Evolutionary conservation across 37 sponge, comb jelly and placozoan species (phyloP), one percentile per base, ranked within the genome.

Genomic region (Hexactinellida sp.): DNA sequence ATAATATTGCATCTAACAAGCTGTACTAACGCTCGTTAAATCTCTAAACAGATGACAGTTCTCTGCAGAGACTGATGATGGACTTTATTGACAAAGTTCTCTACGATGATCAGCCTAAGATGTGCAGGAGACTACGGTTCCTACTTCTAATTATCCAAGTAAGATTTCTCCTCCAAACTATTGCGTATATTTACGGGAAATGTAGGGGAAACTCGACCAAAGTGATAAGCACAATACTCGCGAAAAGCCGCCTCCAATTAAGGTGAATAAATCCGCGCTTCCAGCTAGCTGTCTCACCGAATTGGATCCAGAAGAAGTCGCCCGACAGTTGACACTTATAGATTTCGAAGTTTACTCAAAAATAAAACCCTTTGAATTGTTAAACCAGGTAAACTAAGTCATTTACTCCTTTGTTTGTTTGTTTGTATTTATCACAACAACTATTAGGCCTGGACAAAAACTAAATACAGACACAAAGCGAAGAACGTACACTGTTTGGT

Each of bases 261-360:
- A 91, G 83, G 92, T 92, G 55, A 28, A 54, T 7, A 24, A 24
- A 37, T 3, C 54, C 21, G 24, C 32, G 13, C 84, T 84, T 84
- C 24, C 37, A 23, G 37, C 38, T 5, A 85, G 41, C 54, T 47
- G 87, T 10, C 84, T 96, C 24, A 94, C 93, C 91, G 97, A 94
- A 83, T 92, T 94, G 87, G 93, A 94, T 36, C 91, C 97, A 0
- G 94, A 92, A 82, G 97, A 96, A 85, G 91, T 96, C 0, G 97
- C 97, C 1, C 30, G 97, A 55, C 97, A 96, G 38, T 54, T 96
- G 54, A 94, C 94, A 37, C 83, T 96, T 85, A 92, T 94, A 36
- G 97, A 96, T 85, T 96, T 94, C 89, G 47, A 37, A 0, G 87
- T 96, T 38, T 96, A 92, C 87, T 88, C 89, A 37, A 93, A 91